A percentile compares a stretch with the other conserved stretches of the same genome.
Evolutionary conservation across 2,888 invertebrate genomes (phyloP).

Genomic region (Cheiracanthium punctorium): DNA sequence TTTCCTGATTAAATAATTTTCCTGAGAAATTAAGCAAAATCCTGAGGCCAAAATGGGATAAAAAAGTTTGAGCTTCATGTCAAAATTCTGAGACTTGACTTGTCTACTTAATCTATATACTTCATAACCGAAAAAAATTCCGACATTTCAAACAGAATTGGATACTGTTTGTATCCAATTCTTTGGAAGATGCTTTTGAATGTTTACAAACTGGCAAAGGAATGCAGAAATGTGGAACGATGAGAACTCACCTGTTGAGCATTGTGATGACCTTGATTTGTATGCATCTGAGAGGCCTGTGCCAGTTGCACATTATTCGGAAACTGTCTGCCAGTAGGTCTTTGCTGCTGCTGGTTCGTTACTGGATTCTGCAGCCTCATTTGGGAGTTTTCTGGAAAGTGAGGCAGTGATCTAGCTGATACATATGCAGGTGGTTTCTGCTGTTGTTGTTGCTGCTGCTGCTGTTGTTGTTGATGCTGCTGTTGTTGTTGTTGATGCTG

Average conservation of each 20-base stretch:
- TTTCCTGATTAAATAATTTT: too few species aligned
- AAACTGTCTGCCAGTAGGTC: slow-evolving; percentile 38
- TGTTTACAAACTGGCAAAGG: too few species aligned
- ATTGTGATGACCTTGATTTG: slow-evolving; percentile 78
- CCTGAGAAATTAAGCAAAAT: too few species aligned
- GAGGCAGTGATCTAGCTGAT: slow-evolving; percentile 75
- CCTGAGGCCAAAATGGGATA: too few species aligned
- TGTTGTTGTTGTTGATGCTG: too few species aligned
- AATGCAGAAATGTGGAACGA: too few species aligned
- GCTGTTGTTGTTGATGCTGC: neutral
- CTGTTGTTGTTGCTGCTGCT: slow-evolving; percentile 19
- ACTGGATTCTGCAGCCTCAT: slow-evolving; percentile 20
- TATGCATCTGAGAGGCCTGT: slow-evolving; percentile 78
- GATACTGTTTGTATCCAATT: too few species aligned
- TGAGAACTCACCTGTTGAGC: slow-evolving; percentile 82
- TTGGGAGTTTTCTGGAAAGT: slow-evolving; percentile 73
- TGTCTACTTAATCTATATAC: neutral
- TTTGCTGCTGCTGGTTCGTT: slow-evolving; percentile 10
- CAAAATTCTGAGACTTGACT: too few species aligned
- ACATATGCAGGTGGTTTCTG: slow-evolving; percentile 72
- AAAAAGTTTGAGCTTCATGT: too few species aligned
- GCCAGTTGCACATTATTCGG: slow-evolving; percentile 82
- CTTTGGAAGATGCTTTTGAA: too few species aligned
- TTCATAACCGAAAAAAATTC: too few species aligned
- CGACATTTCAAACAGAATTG: too few species aligned